Evolutionary conservation across 2,888 invertebrate genomes (phyloP).

Genomic region (Julus scanicus): DNA sequence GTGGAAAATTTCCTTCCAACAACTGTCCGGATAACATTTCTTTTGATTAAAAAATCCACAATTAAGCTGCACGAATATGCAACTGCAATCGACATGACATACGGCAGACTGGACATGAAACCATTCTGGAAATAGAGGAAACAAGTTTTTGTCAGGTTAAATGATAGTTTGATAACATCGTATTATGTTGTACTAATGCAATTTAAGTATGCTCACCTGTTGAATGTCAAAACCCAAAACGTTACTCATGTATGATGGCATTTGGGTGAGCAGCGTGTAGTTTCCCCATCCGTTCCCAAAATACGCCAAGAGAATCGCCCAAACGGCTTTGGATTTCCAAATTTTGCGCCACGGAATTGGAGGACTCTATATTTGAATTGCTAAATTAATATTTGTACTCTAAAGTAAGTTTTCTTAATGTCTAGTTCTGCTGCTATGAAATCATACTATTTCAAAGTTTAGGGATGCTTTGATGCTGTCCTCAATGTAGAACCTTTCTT

Average conservation of each 20-base stretch:
- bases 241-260: conserved; percentile 81
- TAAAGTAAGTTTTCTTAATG: no score
- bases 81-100: conserved; percentile 31
- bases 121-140: conserved; percentile 50
- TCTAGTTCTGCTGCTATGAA: not conserved
- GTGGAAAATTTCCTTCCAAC: conserved; percentile 48
- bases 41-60: conserved; percentile 51
- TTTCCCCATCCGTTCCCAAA: conserved; percentile 83
- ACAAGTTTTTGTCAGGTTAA: not conserved
- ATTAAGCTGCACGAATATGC: conserved; percentile 13
- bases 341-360: conserved; percentile 55
- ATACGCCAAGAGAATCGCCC: conserved; percentile 53
- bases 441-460: conserved; percentile 4
- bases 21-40: conserved; percentile 24
- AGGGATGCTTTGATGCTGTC: conserved; percentile 27
- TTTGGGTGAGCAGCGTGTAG: conserved; percentile 84
- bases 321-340: conserved; percentile 53
- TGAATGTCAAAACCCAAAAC: conserved; percentile 79
- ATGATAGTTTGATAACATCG: not conserved
- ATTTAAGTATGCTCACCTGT: conserved; percentile 71
- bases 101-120: conserved; percentile 53
- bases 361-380: not conserved
- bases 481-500: conserved; percentile 50
- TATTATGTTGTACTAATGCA: no score
- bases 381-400: not conserved